Base-by-base conservation (phyloP, 2,113 vertebrate genomes). In the Chlorocebus sabaeus region DNA sequence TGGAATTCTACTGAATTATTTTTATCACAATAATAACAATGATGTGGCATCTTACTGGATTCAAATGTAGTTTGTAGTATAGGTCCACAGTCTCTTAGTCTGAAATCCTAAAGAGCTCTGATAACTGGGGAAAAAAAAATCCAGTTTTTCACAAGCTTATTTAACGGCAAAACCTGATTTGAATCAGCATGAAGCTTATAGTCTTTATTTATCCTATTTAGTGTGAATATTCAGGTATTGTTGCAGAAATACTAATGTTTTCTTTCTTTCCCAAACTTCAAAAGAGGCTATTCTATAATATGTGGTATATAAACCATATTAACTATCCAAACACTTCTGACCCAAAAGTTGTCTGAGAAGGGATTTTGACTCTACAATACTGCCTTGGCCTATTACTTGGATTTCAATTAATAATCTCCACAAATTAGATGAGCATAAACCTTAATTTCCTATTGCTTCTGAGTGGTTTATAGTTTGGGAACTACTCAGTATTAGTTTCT, bases 331-430 rank as follows among this genome's bases (percentile, higher is more conserved):
- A 83, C 12, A 73, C 40, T 90, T 79, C 61, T 79, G 83, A 55
- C 50, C 25, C 50, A 59, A 59, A 88, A 79, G 30, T 0, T 61
- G 89, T 92, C 61, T 64, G n/a, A 82, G 78, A 40, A 52, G 17
- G 32, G 32, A 72, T 78, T 85, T 64, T 80, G 32, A 9, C 22
- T 90, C 32, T n/a, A 12, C 61, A 38, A 30, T 89, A 52, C 23
- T 70, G 6, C 45, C 45, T 93, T 68, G 48, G 11, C 35, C 45
- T 78, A 13, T 32, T 72, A 48, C n/a, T 52, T 14, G 11, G 76
- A 89, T 95, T 96, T 50, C 80, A 87, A 22, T 95, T 27, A 87
- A 45, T 88, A 84, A 68, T 78, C 72, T 78, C 52, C 17, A 61
- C 6, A 38, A 80, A 64, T 75, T 48, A 93, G n/a, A 23, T 45